Percentiles rank a stretch among this genome's conserved stretches.
Evolutionary conservation across 2,113 vertebrate genomes (phyloP).

Genomic region (Mastomys coucha): DNA sequence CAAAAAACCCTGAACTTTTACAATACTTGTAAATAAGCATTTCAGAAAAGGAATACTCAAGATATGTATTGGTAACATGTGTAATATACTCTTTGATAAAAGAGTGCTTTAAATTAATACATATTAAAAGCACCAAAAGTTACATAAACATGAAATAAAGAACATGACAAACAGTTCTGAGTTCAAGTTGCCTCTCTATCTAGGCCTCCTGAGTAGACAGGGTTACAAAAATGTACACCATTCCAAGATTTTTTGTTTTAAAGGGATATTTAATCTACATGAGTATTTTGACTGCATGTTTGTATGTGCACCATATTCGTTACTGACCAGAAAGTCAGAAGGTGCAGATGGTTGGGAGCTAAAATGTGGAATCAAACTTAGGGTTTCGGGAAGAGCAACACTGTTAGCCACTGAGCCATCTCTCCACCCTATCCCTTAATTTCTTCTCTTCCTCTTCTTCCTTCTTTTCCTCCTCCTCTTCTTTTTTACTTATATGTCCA

Average conservation of each 20-base stretch:
- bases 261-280: not conserved
- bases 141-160: not conserved
- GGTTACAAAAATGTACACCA: not conserved
- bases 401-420: not conserved
- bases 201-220: not conserved
- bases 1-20: not conserved
- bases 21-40: not conserved
- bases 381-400: not conserved
- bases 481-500: not conserved
- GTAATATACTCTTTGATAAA: not conserved
- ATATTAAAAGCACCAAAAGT: not conserved
- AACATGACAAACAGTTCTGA: not conserved
- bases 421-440: not conserved
- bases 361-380: not conserved
- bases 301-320: not conserved
- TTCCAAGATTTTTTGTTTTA: not conserved
- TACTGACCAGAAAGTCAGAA: not conserved
- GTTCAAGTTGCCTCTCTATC: not conserved
- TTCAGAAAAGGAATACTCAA: not conserved
- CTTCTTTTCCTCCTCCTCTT: too few species aligned
- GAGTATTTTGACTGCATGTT: not conserved
- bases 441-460: too few species aligned
- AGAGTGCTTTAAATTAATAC: conserved; percentile 16
- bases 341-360: not conserved
- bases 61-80: not conserved